Conservation (phyloP, 92 coral and sea anemone species). For the Pocillopora meandrina region DNA sequence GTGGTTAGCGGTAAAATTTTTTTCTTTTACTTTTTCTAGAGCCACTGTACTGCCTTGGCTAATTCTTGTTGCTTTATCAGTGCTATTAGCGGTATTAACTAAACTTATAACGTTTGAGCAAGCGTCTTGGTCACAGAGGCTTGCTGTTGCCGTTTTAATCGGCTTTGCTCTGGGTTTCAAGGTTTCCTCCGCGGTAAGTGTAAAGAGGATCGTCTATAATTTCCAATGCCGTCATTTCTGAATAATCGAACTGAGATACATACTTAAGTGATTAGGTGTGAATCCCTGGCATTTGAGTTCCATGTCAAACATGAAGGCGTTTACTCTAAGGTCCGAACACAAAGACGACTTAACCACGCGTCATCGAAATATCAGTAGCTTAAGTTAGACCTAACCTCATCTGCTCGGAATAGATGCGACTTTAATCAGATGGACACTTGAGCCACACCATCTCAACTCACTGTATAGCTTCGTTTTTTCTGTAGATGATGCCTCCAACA, state of each 20-base stretch:
- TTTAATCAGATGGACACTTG: too few relatives aligned
- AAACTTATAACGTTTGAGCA: conserved; percentile 56
- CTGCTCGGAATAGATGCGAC: too few relatives aligned
- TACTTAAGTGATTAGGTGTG: too few relatives aligned
- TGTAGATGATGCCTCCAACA: conserved; percentile 18
- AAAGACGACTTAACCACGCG: too few relatives aligned
- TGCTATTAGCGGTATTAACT: conserved; percentile 45
- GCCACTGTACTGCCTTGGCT: conserved; percentile 54
- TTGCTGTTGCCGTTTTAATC: conserved; percentile 46
- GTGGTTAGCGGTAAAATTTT: too few relatives aligned
- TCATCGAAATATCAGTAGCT: too few relatives aligned
- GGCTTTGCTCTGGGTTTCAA: conserved; percentile 73
- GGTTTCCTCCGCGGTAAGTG: conserved; percentile 65
- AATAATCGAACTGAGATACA: too few relatives aligned
- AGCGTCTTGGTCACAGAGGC: conserved; percentile 25
- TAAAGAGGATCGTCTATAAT: neutral
- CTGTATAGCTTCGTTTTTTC: neutral
- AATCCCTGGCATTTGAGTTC: too few relatives aligned
- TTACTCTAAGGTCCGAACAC: too few relatives aligned
- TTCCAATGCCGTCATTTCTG: neutral
- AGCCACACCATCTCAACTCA: too few relatives aligned
- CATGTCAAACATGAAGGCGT: too few relatives aligned
- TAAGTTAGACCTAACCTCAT: too few relatives aligned
- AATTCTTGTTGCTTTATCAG: conserved; percentile 41
- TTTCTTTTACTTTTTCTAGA: conserved; percentile 10